A percentile compares a stretch with the other conserved stretches of the same genome.
Conservation (phyloP, 2,888 invertebrate genomes). For the Andrena camellia region DNA sequence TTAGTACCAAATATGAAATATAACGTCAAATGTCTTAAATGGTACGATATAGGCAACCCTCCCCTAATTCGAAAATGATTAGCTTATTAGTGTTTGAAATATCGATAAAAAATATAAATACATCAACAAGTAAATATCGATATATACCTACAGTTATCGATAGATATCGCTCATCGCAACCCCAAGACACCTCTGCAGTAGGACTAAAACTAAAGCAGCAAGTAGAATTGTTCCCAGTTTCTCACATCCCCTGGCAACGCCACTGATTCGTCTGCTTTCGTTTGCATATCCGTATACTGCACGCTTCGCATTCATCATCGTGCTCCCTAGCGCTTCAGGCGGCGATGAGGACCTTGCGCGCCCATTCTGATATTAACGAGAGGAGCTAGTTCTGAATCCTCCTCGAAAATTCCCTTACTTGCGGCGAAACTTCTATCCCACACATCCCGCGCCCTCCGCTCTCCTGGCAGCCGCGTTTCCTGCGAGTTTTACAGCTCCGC, state of each 20-base stretch:
- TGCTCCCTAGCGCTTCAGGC: slow-evolving; percentile 29
- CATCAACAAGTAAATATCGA: too few species aligned
- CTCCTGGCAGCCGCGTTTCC: background rate
- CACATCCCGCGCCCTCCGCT: background rate
- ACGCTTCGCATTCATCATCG: slow-evolving; percentile 51
- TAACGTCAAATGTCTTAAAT: too few species aligned
- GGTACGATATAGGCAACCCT: too few species aligned
- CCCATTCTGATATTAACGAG: slow-evolving; percentile 49
- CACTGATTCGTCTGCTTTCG: slow-evolving; percentile 11
- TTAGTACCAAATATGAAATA: too few species aligned
- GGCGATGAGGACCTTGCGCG: slow-evolving; percentile 21
- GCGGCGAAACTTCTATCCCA: slow-evolving; percentile 50
- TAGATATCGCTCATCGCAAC: too few species aligned
- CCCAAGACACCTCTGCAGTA: background rate
- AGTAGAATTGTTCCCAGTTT: background rate
- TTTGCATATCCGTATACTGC: slow-evolving; percentile 41
- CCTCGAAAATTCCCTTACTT: slow-evolving; percentile 53
- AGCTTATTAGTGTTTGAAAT: too few species aligned
- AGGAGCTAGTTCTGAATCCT: slow-evolving; percentile 41
- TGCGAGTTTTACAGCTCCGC: slow-evolving; percentile 57
- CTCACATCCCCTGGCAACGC: background rate
- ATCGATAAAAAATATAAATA: too few species aligned
- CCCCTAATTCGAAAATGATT: too few species aligned
- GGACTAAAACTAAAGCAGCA: too few species aligned
- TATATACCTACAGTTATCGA: too few species aligned